Evolutionary conservation across 1,140 invertebrate species (phyloP).

Genomic region (Papilio machaon): DNA sequence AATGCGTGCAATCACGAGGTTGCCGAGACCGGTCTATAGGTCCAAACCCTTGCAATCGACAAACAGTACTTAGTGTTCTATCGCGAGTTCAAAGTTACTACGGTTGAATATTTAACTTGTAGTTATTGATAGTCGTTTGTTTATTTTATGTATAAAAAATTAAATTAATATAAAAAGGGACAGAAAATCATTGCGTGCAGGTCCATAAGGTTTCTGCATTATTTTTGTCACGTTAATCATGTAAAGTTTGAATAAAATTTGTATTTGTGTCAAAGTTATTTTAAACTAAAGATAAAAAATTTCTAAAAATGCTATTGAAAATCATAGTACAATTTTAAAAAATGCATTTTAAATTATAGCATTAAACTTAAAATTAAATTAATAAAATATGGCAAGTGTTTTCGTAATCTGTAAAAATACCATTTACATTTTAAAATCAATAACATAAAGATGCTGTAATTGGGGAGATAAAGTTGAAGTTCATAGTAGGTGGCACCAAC

Average conservation of each 20-base stretch:
- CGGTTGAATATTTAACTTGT: neutral
- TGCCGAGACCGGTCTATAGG: slow-evolving; percentile 15
- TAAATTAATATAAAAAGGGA: neutral
- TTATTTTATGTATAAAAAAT: neutral
- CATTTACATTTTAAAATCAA: neutral
- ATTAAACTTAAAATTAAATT: neutral
- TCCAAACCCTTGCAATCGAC: slow-evolving; percentile 15
- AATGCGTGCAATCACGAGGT: slow-evolving; percentile 25
- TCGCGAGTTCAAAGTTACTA: slow-evolving; percentile 24
- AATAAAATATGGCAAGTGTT: neutral
- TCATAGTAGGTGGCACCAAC: too few relatives aligned
- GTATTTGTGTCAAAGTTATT: neutral
- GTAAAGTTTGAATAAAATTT: neutral
- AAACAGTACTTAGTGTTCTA: neutral
- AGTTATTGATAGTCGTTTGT: neutral
- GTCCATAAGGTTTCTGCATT: neutral
- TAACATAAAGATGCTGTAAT: neutral
- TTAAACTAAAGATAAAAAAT: neutral
- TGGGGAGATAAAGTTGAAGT: too few relatives aligned
- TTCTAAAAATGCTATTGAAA: neutral
- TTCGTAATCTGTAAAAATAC: too few relatives aligned
- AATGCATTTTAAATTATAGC: neutral
- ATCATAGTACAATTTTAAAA: neutral
- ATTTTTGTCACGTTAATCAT: neutral
- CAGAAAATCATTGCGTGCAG: neutral